Conservation (phyloP, 2,888 invertebrate species). For the Spisula solida region DNA sequence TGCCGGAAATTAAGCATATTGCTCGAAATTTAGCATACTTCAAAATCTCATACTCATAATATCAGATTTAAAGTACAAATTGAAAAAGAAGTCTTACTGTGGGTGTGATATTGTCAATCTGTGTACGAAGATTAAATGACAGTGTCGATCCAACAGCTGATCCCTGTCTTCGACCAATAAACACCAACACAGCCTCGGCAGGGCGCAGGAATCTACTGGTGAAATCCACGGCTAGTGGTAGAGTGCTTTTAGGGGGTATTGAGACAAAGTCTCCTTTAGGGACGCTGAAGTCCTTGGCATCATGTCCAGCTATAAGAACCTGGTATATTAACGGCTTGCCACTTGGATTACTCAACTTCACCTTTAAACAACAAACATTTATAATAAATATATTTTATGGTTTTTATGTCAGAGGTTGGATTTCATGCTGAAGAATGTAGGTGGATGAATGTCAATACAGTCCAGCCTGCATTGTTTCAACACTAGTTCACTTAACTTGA, state of each 20-base stretch:
- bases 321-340: constrained; percentile 86
- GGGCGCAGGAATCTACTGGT: constrained; percentile 84
- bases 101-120: constrained; percentile 85
- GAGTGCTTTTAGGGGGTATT: constrained; percentile 84
- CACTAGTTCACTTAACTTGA: too few species aligned
- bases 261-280: constrained; percentile 84
- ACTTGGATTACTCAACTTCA: constrained; percentile 86
- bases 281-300: constrained; percentile 85
- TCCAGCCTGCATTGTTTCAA: too few species aligned
- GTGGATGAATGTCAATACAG: too few species aligned
- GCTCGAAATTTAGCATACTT: too few species aligned
- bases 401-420: too few species aligned
- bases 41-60: too few species aligned
- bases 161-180: constrained; percentile 85
- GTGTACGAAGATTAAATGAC: constrained; percentile 85
- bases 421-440: too few species aligned
- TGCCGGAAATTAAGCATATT: too few species aligned
- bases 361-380: constrained; percentile 73
- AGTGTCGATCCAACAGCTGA: constrained; percentile 84
- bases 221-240: constrained; percentile 82
- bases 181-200: constrained; percentile 85
- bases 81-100: constrained; percentile 76
- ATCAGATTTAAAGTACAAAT: too few species aligned
- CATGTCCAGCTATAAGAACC: constrained; percentile 85
- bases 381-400: not conserved